Evolutionary conservation across 2,888 invertebrate species (phyloP).

Genomic region (Arrhopalites spinosus): DNA sequence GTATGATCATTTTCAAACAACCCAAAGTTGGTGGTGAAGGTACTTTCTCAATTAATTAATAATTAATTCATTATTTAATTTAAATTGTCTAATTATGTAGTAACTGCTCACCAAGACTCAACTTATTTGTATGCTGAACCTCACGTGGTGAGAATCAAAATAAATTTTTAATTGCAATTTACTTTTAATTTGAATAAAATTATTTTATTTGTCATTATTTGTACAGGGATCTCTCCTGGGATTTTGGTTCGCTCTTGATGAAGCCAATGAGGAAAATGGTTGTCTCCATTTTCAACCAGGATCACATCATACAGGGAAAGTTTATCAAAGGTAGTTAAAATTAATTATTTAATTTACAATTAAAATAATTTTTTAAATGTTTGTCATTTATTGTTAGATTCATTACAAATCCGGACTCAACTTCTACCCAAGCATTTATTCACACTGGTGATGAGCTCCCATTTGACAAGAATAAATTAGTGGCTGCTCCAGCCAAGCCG

Average conservation of each 20-base stretch:
- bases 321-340: conserved; percentile 45
- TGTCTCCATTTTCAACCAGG: conserved; percentile 91
- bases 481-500: conserved; percentile 79
- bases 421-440: conserved; percentile 67
- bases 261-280: conserved; percentile 90
- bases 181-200: too few relatives aligned
- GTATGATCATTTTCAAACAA: conserved; percentile 98
- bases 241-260: conserved; percentile 95
- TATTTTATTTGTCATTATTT: too few relatives aligned
- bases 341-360: too few relatives aligned
- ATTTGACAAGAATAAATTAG: conserved; percentile 72
- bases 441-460: conserved; percentile 67
- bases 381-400: too few relatives aligned
- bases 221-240: conserved; percentile 72
- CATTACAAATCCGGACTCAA: conserved; percentile 71
- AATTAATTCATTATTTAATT: not conserved
- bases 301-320: conserved; percentile 80
- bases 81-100: conserved; percentile 61
- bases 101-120: conserved; percentile 82
- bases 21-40: conserved; percentile 88
- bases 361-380: too few relatives aligned
- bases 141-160: conserved; percentile 65
- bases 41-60: conserved; percentile 59
- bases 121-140: conserved; percentile 87
- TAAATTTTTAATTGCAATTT: too few relatives aligned